Conservation (phyloP, 2,797 vertebrate species). For the Argya squamiceps region DNA sequence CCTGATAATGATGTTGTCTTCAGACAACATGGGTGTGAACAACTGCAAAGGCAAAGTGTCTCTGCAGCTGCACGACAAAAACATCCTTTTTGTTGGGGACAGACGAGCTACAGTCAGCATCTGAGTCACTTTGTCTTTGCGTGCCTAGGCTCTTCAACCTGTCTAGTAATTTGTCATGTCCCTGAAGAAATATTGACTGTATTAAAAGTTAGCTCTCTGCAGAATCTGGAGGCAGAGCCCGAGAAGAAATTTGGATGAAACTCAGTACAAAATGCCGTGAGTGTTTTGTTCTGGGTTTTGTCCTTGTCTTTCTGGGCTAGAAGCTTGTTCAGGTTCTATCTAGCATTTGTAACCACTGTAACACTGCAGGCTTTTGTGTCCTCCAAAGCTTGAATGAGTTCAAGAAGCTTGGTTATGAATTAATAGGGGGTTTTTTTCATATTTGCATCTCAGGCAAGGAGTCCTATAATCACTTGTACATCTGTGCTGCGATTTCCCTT, state of each 20-base stretch:
- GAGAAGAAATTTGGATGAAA: neutral
- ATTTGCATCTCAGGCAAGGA: neutral
- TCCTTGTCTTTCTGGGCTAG: neutral
- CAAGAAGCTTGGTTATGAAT: neutral
- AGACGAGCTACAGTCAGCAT: neutral
- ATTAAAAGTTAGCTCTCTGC: neutral
- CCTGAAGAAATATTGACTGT: neutral
- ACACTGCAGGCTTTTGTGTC: neutral
- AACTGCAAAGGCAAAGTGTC: neutral
- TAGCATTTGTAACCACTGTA: neutral
- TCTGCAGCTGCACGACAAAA: neutral
- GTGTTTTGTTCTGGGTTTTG: neutral
- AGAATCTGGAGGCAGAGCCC: neutral
- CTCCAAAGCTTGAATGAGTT: neutral
- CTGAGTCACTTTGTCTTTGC: neutral
- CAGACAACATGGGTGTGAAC: fast-evolving
- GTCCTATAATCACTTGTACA: neutral
- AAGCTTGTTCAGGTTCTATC: neutral
- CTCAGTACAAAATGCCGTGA: neutral
- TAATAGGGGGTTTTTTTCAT: neutral
- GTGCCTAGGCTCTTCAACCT: neutral
- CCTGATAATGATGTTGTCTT: neutral
- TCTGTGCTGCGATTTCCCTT: conserved; percentile 9
- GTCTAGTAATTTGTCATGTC: neutral
- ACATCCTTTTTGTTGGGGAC: neutral